A percentile compares a stretch with the other conserved stretches of the same genome.
These are phyloP conservation scores for Eueides isabella DNA, from an alignment of 1,140 invertebrate genomes.

Conservation along the genomic window DNA sequence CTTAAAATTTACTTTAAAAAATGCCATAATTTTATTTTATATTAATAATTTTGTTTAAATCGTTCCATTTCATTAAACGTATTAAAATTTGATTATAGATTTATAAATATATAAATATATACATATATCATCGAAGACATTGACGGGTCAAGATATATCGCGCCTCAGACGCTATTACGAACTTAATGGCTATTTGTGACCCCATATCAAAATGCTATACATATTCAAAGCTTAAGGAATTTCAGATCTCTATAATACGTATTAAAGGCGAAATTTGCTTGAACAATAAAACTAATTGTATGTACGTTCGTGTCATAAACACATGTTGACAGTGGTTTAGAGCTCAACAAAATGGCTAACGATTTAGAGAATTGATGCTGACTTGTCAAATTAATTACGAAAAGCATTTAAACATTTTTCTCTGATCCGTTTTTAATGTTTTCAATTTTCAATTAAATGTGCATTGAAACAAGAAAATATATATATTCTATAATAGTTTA, in stretches of 20 bases:
- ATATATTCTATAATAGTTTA: no score
- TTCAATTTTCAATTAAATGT: no score
- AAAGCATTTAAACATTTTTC: not conserved
- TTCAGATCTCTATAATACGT: not conserved
- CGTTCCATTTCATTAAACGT: no score
- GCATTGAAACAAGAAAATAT: no score
- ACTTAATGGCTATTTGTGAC: slow-evolving; percentile 30
- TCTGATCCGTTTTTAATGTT: not conserved
- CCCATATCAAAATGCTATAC: slow-evolving; percentile 21
- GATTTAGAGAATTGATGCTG: slow-evolving; percentile 25
- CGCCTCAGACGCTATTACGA: slow-evolving; percentile 19
- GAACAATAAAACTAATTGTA: not conserved
- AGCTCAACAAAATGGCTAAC: slow-evolving; percentile 24
- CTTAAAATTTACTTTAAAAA: no score
- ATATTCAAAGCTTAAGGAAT: not conserved
- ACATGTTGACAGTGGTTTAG: slow-evolving; percentile 29
- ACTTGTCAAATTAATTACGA: slow-evolving; percentile 18
- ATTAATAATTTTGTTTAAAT: no score
- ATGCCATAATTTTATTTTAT: no score
- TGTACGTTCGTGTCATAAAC: slow-evolving; percentile 21
- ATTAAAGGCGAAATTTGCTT: slow-evolving; percentile 16
- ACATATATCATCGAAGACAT: slow-evolving; percentile 12
- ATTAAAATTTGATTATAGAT: no score
- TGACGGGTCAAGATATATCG: slow-evolving; percentile 20
- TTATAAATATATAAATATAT: no score